These are phyloP conservation scores for Pyrocoelia pectoralis DNA, from an alignment of 2,888 invertebrate genomes.

Conservation along the genomic window DNA sequence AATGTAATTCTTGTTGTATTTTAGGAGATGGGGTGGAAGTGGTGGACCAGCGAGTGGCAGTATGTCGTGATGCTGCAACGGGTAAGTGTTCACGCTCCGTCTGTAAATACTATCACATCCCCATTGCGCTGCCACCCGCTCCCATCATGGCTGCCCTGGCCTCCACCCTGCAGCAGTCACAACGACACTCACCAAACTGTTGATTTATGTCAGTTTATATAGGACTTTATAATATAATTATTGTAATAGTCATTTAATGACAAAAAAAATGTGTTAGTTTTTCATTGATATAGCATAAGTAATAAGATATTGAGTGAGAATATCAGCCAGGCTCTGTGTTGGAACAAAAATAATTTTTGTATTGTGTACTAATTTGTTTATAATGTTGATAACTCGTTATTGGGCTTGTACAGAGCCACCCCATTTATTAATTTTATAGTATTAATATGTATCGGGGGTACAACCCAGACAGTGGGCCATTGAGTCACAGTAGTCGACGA, in stretches of 20 bases:
- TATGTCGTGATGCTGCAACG: constrained; percentile 95
- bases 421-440: constrained; percentile 44
- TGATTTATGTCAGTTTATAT: constrained; percentile 58
- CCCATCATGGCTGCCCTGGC: constrained; percentile 72
- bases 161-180: constrained; percentile 61
- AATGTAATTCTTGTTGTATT: background rate
- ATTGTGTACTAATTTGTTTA: constrained; percentile 49
- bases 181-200: constrained; percentile 55
- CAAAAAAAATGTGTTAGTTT: constrained; percentile 56
- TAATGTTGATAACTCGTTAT: constrained; percentile 37
- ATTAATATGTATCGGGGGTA: constrained; percentile 50
- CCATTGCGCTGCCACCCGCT: constrained; percentile 87
- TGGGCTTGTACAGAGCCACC: constrained; percentile 50
- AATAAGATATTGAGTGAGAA: constrained; percentile 47
- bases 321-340: constrained; percentile 50
- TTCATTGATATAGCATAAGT: constrained; percentile 47
- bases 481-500: constrained; percentile 53
- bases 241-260: constrained; percentile 60
- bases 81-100: constrained; percentile 91
- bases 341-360: constrained; percentile 44
- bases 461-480: constrained; percentile 53
- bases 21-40: constrained; percentile 93
- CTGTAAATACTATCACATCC: constrained; percentile 98
- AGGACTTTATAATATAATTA: constrained; percentile 57
- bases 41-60: constrained; percentile 94